phyloP scores from a whole-genome alignment of 2,113 vertebrate genomes.

The Passerina amoena region DNA sequence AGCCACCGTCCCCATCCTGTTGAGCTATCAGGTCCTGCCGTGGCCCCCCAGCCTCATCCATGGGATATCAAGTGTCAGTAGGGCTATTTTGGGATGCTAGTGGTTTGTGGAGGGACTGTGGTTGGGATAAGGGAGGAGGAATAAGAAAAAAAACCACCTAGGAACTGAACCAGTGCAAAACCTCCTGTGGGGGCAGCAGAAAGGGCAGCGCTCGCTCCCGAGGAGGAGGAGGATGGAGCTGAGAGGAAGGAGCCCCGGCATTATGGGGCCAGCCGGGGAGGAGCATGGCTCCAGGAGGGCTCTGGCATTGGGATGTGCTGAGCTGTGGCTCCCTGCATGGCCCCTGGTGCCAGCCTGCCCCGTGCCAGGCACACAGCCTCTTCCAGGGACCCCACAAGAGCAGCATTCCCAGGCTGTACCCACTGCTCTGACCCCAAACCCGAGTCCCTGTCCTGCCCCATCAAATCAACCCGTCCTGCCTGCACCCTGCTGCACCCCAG shows the following conservation, averaged over 20 bases:
- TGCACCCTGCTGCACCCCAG: accelerated
- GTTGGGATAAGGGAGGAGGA: not conserved
- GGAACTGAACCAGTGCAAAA: not conserved
- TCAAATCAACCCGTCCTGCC: not conserved
- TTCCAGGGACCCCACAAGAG: not conserved
- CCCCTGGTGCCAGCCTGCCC: not conserved
- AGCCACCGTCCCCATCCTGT: accelerated
- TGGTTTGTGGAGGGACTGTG: not conserved
- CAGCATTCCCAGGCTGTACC: not conserved
- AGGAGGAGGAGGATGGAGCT: not conserved
- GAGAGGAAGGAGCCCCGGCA: not conserved
- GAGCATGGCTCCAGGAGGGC: accelerated
- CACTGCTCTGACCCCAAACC: not conserved
- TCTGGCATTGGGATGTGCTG: not conserved
- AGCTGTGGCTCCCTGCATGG: not conserved
- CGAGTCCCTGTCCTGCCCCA: not conserved
- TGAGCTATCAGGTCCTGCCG: accelerated
- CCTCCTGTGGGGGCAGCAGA: not conserved
- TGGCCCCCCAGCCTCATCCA: not conserved
- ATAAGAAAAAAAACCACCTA: not conserved
- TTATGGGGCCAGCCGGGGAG: accelerated
- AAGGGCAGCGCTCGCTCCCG: not conserved
- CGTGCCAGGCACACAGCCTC: accelerated
- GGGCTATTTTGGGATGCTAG: not conserved
- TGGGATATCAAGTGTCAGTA: accelerated